Evolutionary conservation across 2,888 invertebrate genomes (phyloP).

Genomic region (Calameuta filiformis): DNA sequence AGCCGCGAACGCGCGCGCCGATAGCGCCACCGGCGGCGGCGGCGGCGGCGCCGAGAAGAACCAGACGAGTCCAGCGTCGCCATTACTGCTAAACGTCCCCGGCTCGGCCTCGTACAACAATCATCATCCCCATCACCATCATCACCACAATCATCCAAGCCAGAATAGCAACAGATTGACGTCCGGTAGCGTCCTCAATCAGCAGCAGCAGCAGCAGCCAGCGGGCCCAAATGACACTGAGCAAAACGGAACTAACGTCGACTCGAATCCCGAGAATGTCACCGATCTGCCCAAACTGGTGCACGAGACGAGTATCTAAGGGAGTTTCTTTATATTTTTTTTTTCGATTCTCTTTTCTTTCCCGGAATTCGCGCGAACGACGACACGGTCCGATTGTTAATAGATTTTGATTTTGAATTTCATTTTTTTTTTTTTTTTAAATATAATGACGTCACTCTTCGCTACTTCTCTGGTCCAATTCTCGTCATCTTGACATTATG

Average conservation of each 20-base stretch:
- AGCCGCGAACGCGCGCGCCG: conserved; percentile 72
- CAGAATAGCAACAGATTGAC: conserved; percentile 39
- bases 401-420: neutral
- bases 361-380: neutral
- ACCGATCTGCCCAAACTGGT: conserved; percentile 74
- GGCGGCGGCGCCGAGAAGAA: conserved; percentile 51
- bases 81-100: conserved; percentile 60
- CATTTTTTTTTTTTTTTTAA: conserved; percentile 18
- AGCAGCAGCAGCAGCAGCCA: conserved; percentile 38
- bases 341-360: conserved; percentile 19
- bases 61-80: conserved; percentile 58
- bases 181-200: conserved; percentile 46
- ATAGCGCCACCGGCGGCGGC: conserved; percentile 68
- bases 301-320: conserved; percentile 79
- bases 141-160: conserved; percentile 39
- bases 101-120: conserved; percentile 46
- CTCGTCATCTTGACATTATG: neutral
- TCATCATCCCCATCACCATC: conserved; percentile 53
- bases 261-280: conserved; percentile 64
- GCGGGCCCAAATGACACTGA: conserved; percentile 47
- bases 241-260: conserved; percentile 51
- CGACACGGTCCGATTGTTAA: neutral
- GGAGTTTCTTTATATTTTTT: neutral
- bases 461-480: conserved; percentile 9
- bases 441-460: conserved; percentile 7